Evolutionary conservation across 2,797 vertebrate genomes (phyloP), one percentile per base, ranked within the genome.

Genomic region (Sebastes aleutianus): DNA sequence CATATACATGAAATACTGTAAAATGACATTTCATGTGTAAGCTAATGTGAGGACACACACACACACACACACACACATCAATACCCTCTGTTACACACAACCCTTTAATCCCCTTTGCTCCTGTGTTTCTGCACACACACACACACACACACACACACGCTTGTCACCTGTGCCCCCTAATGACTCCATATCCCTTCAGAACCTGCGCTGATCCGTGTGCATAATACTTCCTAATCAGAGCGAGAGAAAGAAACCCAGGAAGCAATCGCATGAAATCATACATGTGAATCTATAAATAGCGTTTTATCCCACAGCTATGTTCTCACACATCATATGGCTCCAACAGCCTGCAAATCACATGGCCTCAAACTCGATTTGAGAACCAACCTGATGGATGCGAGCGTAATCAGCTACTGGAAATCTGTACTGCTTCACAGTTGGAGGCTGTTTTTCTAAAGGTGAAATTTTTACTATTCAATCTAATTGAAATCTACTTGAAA

Each of bases 301-400:
- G 6, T 72, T 65, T 65, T 67, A 73, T 73, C 86, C 83, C 39
- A 66, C 47, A 84, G 87, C 82, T 64, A 77, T 85, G 74, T 84
- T 85, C 85, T 89, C 76, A 84, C 86, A 88, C 84, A 75, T 89
- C 85, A 83, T 88, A 81, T 83, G 88, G 83, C 69, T 39, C 74
- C 74, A 86, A 61, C 72, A 79, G 79, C 64, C 75, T 70, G 82
- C 65, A 70, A 73, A 85, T 89, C 76, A 85, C 70, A 79, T 76
- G 82, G 16, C 77, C 80, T 56, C 26, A 47, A 56, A 82, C 26
- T 13, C 1, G 6, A 75, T 67, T 67, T 83, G 9, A 70, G 47
- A 76, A 24, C 32, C 10, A 13, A 78, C 53, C 67, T 70, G 34
- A 76, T 77, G 72, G 72, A 74, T 22, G 11, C 20, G 22, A 54